A percentile compares a stretch with the other conserved stretches of the same genome.
Conservation (phyloP, 2,797 vertebrate genomes). For the Clarias pachynema region DNA sequence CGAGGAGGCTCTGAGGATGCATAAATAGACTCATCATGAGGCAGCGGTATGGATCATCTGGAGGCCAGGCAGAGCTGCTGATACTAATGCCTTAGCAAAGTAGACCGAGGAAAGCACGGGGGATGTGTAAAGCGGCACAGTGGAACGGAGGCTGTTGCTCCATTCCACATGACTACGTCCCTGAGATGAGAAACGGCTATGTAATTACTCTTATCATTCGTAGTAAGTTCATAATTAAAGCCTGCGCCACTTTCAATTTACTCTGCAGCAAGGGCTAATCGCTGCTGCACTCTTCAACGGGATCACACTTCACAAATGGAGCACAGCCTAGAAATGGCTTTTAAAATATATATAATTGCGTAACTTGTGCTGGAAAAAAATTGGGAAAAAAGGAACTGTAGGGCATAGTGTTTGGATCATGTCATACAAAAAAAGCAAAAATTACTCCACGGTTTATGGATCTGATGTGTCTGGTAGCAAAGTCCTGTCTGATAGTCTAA, state of each 20-base stretch:
- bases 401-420: not conserved
- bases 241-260: constrained; percentile 54
- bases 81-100: constrained; percentile 8
- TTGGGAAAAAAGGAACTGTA: not conserved
- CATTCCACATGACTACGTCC: constrained; percentile 44
- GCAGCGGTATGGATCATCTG: constrained; percentile 1
- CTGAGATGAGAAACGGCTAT: constrained; percentile 46
- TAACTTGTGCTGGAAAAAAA: not conserved
- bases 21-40: constrained; percentile 21
- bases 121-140: constrained; percentile 47
- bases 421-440: not conserved
- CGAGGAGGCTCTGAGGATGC: constrained; percentile 8
- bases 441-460: constrained; percentile 1
- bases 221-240: constrained; percentile 57
- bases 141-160: constrained; percentile 29
- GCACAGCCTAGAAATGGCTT: not conserved
- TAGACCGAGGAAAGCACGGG: constrained; percentile 23
- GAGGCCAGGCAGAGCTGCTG: not conserved
- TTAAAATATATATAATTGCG: not conserved
- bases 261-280: constrained; percentile 40
- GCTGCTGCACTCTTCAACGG: constrained; percentile 8
- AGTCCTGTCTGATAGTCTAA: not conserved
- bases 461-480: constrained; percentile 6
- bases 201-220: constrained; percentile 65
- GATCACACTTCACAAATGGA: not conserved